phyloP scores from a whole-genome alignment of 2,888 invertebrate genomes.

The Protodeltote pygarga region DNA sequence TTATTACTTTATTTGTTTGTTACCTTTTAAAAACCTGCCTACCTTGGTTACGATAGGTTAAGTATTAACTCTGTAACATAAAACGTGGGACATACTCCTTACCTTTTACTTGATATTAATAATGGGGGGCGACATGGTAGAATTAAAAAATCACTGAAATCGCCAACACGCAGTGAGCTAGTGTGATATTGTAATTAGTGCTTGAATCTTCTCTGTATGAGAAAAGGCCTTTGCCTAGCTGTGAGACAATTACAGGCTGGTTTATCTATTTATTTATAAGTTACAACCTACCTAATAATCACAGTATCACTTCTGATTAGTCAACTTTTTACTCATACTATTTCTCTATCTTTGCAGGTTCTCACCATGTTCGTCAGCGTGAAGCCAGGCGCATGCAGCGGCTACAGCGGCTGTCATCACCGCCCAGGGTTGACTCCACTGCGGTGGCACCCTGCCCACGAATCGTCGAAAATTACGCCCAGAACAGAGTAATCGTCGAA shows the following conservation, averaged over 20 bases:
- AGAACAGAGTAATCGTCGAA: conserved; percentile 85
- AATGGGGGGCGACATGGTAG: too few species aligned
- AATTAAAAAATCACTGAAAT: too few species aligned
- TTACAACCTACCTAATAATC: background rate
- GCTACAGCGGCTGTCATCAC: conserved; percentile 60
- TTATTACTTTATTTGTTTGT: background rate
- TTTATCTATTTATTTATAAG: background rate
- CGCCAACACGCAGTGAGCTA: too few species aligned
- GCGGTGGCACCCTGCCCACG: conserved; percentile 45
- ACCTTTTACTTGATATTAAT: too few species aligned
- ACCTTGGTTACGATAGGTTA: too few species aligned
- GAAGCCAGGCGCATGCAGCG: conserved; percentile 75
- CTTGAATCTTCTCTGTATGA: too few species aligned
- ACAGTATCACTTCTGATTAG: background rate
- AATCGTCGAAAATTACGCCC: conserved; percentile 63
- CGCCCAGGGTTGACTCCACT: conserved; percentile 51
- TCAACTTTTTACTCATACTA: conserved; percentile 4
- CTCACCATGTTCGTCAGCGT: conserved; percentile 68
- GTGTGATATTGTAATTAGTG: too few species aligned
- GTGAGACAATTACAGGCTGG: too few species aligned
- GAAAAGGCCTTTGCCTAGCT: too few species aligned
- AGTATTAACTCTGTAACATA: too few species aligned
- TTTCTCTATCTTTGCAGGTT: conserved; percentile 67
- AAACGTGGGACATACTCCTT: too few species aligned
- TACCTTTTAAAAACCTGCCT: conserved; percentile 7